Conservation (phyloP, 2,797 vertebrate species). For the Geotrypetes seraphini region DNA sequence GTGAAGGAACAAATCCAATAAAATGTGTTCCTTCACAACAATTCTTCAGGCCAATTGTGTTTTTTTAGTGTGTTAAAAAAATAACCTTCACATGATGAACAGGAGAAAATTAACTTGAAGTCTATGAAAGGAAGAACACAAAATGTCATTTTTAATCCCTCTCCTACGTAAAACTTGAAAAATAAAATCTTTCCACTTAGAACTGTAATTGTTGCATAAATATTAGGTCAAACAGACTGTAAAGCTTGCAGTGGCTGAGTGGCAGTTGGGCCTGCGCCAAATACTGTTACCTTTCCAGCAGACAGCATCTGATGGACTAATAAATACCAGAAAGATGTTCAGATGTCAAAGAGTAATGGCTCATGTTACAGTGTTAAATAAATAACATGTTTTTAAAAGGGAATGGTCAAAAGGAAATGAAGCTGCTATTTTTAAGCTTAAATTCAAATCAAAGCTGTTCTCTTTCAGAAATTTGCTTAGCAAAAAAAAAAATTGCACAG, state of each 20-base stretch:
- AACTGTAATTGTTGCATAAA: not conserved
- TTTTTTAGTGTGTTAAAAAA: no score
- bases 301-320: not conserved
- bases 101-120: no score
- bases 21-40: no score
- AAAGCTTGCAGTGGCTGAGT: not conserved
- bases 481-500: no score
- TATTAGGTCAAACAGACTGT: not conserved
- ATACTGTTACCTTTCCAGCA: not conserved
- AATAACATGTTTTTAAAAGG: conserved; percentile 5
- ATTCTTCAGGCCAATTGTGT: no score
- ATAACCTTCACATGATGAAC: no score
- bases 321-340: not conserved
- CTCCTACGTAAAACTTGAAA: no score
- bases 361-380: not conserved
- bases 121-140: no score
- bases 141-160: no score
- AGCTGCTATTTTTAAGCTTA: not conserved
- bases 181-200: not conserved
- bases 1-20: no score
- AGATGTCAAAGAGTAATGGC: not conserved
- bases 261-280: conserved; percentile 1
- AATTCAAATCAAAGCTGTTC: no score
- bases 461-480: no score
- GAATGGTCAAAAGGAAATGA: conserved; percentile 7